A percentile compares a stretch with the other conserved stretches of the same genome.
Conservation (phyloP, 2,797 vertebrate genomes). For the Enteromius paludinosus region DNA sequence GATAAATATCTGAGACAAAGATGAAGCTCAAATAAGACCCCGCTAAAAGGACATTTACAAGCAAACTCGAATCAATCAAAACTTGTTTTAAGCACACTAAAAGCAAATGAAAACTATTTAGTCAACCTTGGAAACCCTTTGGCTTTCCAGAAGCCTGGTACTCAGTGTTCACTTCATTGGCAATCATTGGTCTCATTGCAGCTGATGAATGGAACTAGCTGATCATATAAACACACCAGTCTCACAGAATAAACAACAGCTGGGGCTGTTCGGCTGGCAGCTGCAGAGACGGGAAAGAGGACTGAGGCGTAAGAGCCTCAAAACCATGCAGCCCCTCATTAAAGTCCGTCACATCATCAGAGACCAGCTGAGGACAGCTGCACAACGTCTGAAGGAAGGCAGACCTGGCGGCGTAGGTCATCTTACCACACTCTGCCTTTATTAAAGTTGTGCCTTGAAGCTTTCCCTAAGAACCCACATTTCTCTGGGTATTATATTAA, state of each 20-base stretch:
- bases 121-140: conserved; percentile 24
- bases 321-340: conserved; percentile 47
- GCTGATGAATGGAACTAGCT: conserved; percentile 39
- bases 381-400: conserved; percentile 34
- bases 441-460: conserved; percentile 37
- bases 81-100: not conserved
- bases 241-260: conserved; percentile 52
- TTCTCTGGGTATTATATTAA: conserved; percentile 35
- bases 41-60: not conserved
- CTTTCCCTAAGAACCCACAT: conserved; percentile 29
- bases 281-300: conserved; percentile 20
- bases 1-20: not conserved
- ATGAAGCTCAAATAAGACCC: not conserved
- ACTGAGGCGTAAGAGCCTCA: not conserved
- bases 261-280: conserved; percentile 33
- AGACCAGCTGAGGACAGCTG: conserved; percentile 17
- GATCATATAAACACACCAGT: conserved; percentile 38
- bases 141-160: conserved; percentile 21
- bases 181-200: conserved; percentile 30
- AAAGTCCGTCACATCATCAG: conserved; percentile 36
- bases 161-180: conserved; percentile 28
- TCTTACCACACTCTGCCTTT: conserved; percentile 23
- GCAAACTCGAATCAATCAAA: not conserved
- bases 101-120: conserved; percentile 25
- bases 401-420: conserved; percentile 21